Conservation (phyloP, 1,140 invertebrate genomes). For the Agrypnia vestita region DNA sequence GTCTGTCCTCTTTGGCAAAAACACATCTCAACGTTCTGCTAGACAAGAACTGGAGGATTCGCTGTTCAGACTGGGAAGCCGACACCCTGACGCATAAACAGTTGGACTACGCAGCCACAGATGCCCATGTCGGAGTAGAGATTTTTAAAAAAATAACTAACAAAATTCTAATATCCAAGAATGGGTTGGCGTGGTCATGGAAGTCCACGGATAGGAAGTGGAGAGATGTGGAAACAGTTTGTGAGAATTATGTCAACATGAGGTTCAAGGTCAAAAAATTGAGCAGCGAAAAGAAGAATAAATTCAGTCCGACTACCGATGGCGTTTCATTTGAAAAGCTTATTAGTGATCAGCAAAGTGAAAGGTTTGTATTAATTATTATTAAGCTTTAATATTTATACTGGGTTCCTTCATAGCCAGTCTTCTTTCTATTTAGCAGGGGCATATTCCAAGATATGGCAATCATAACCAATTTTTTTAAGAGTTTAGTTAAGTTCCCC, state of each 20-base stretch:
- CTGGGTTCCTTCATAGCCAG: no score
- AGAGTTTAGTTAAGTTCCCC: no score
- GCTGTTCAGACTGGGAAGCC: slow-evolving; percentile 85
- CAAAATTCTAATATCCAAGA: slow-evolving; percentile 47
- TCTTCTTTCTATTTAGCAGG: no score
- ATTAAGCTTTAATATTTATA: not conserved
- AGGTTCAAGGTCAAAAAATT: slow-evolving; percentile 39
- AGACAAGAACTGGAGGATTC: slow-evolving; percentile 78
- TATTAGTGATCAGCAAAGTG: slow-evolving; percentile 48
- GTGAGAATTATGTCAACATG: slow-evolving; percentile 42
- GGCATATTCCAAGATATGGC: no score
- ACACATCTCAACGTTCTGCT: slow-evolving; percentile 75
- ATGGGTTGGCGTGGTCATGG: slow-evolving; percentile 4
- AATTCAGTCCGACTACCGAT: not conserved
- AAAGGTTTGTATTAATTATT: slow-evolving; percentile 35
- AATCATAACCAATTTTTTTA: no score
- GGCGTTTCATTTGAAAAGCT: slow-evolving; percentile 41
- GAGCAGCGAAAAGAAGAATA: slow-evolving; percentile 3
- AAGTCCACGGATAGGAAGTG: slow-evolving; percentile 41
- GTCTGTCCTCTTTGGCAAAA: slow-evolving; percentile 75
- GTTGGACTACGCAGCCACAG: slow-evolving; percentile 81
- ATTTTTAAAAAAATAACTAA: slow-evolving; percentile 74
- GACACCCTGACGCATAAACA: slow-evolving; percentile 76
- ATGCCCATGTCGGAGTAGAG: slow-evolving; percentile 81
- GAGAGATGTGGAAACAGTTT: slow-evolving; percentile 39